Conservation (phyloP, 35 echinoderm and acorn worm genomes). For the Heliocidaris erythrogramma region DNA sequence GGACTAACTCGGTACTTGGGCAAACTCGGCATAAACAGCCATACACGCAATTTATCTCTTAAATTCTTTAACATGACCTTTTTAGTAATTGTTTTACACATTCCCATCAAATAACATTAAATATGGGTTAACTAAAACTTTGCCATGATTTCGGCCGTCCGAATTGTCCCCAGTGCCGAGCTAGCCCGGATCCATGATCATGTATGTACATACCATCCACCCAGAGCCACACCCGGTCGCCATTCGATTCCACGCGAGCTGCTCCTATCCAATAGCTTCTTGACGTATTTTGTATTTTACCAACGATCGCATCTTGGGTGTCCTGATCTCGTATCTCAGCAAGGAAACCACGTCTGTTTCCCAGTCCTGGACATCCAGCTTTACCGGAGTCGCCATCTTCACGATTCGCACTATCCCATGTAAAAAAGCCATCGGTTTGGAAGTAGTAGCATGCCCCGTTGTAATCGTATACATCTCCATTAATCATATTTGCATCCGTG, state of each 20-base stretch:
- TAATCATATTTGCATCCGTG: not conserved
- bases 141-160: too few species aligned
- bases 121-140: too few species aligned
- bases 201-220: not conserved
- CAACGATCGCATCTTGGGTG: not conserved
- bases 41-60: too few species aligned
- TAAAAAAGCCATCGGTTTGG: not conserved
- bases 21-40: too few species aligned
- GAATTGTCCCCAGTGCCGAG: too few species aligned
- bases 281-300: not conserved
- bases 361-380: not conserved
- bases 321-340: conserved; percentile 28
- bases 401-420: not conserved
- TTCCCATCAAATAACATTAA: too few species aligned
- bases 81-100: too few species aligned
- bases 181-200: too few species aligned
- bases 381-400: not conserved
- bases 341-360: not conserved
- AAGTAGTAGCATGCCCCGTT: not conserved
- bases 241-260: not conserved
- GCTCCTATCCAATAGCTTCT: conserved; percentile 25
- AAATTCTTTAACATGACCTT: too few species aligned
- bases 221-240: not conserved
- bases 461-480: not conserved
- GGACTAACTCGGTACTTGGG: too few species aligned